Percentiles rank a stretch among this genome's conserved stretches.
Evolutionary conservation across 2,888 invertebrate species (phyloP).

Genomic region (Exocentrus adspersus): DNA sequence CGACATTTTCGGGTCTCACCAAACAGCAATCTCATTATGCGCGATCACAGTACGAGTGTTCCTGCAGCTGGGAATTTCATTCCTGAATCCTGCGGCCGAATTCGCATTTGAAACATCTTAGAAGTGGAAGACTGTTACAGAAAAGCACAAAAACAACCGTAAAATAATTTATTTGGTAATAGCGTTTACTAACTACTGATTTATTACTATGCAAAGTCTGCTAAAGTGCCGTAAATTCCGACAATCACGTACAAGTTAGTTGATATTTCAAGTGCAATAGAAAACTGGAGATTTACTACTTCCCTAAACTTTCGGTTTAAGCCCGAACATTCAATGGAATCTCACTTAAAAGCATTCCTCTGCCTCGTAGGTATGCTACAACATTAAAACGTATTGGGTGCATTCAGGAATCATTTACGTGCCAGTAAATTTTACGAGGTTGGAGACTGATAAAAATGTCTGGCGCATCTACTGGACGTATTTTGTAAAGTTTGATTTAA

Average conservation of each 20-base stretch:
- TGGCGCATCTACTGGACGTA: no score
- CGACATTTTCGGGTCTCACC: slow-evolving; percentile 14
- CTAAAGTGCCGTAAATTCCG: slow-evolving; percentile 13
- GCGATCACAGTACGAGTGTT: slow-evolving; percentile 20
- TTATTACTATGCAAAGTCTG: not conserved
- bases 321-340: slow-evolving; percentile 2
- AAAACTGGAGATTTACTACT: slow-evolving; percentile 15
- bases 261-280: slow-evolving; percentile 1
- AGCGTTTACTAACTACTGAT: not conserved
- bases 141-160: no score
- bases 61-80: not conserved
- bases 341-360: slow-evolving; percentile 9
- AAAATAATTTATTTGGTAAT: slow-evolving; percentile 1
- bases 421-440: no score
- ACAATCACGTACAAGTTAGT: slow-evolving; percentile 12
- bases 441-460: no score
- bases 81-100: slow-evolving; percentile 6
- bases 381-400: no score
- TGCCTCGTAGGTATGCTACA: not conserved
- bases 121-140: no score
- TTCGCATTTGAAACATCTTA: no score
- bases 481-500: no score
- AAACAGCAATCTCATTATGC: slow-evolving; percentile 23
- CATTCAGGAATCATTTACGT: no score
- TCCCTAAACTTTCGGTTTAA: slow-evolving; percentile 5